A percentile compares a stretch with the other conserved stretches of the same genome.
Conservation (phyloP, 2,888 invertebrate genomes). For the Caenorhabditis macrosperma region DNA sequence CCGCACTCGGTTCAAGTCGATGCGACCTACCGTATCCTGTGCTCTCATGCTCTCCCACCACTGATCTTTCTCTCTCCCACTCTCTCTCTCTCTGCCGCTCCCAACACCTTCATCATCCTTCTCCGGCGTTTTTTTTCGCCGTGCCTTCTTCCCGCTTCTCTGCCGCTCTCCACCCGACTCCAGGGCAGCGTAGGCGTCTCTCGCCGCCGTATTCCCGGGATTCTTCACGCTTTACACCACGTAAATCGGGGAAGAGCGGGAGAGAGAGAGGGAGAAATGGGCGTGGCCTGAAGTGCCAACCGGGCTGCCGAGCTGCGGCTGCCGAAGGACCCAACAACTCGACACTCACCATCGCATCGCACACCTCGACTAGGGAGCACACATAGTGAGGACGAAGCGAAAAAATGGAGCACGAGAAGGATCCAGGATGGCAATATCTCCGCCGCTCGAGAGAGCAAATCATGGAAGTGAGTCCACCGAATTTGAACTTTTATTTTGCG, state of each 20-base stretch:
- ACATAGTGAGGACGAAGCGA: conserved; percentile 26
- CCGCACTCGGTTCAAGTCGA: neutral
- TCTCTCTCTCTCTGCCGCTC: neutral
- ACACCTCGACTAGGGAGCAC: conserved; percentile 60
- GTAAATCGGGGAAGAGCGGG: too few species aligned
- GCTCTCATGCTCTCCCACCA: neutral
- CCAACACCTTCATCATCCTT: neutral
- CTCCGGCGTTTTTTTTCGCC: neutral
- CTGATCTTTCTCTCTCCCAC: neutral
- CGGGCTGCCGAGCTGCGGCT: neutral
- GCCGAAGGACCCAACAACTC: neutral
- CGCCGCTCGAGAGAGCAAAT: conserved; percentile 77
- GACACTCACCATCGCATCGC: conserved; percentile 53
- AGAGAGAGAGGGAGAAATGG: too few species aligned
- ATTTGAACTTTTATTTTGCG: too few species aligned
- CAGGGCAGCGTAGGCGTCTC: conserved; percentile 47
- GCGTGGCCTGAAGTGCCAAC: conserved; percentile 51
- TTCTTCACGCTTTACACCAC: conserved; percentile 40
- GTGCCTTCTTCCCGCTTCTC: conserved; percentile 11
- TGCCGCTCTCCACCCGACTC: conserved; percentile 12
- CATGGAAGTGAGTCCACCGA: conserved; percentile 72
- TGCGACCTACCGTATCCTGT: conserved; percentile 24
- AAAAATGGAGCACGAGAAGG: conserved; percentile 76
- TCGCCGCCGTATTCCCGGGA: conserved; percentile 29
- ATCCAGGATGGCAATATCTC: conserved; percentile 80